Percentiles rank a stretch among this genome's conserved stretches.
Evolutionary conservation across 2,888 invertebrate species (phyloP).

Genomic region (Cosmia pyralina): DNA sequence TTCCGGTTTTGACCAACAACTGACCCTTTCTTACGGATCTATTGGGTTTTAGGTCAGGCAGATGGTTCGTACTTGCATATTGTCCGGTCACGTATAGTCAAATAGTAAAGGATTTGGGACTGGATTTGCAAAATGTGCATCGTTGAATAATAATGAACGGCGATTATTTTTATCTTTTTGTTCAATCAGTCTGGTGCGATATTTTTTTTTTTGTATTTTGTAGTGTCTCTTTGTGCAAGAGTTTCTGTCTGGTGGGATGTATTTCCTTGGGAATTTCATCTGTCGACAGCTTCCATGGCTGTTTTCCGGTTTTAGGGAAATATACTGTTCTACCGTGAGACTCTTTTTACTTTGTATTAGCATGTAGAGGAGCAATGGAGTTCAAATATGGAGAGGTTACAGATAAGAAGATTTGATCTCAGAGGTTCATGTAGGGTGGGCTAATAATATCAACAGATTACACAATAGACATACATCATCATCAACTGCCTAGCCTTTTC

Average conservation of each 20-base stretch:
- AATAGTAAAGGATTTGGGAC: constrained; percentile 20
- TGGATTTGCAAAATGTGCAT: constrained; percentile 19
- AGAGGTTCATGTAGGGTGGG: too few species aligned
- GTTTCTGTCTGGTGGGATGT: neutral
- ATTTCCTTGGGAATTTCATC: neutral
- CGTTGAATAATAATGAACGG: neutral
- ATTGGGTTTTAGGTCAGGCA: constrained; percentile 79
- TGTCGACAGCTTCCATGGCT: neutral
- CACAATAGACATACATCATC: too few species aligned
- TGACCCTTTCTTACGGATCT: constrained; percentile 75
- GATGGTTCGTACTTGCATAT: constrained; percentile 74
- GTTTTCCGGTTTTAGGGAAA: neutral
- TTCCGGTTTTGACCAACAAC: constrained; percentile 59
- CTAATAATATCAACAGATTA: too few species aligned
- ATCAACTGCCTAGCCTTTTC: too few species aligned
- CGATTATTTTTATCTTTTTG: neutral
- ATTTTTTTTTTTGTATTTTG: neutral
- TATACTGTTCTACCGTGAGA: neutral
- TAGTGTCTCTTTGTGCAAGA: neutral
- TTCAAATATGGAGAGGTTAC: neutral
- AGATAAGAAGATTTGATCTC: too few species aligned
- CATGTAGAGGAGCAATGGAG: neutral
- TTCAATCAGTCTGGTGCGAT: neutral
- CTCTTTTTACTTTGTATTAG: neutral
- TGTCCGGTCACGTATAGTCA: constrained; percentile 42